Base-by-base conservation (phyloP, 2,888 invertebrate genomes). In the Desoria tigrina region DNA sequence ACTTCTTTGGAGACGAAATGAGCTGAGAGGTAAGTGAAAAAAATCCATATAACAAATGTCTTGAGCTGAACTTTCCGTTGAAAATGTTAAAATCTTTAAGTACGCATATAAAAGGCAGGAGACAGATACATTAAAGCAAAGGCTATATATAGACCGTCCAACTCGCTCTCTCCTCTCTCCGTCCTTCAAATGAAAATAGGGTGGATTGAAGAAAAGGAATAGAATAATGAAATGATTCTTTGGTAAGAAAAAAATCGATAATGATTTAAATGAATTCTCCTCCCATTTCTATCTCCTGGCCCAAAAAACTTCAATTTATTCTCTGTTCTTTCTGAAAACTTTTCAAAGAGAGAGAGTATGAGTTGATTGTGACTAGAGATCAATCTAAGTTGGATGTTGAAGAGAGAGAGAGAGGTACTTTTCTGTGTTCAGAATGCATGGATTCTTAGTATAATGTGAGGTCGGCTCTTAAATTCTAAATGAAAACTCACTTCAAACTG, bases 171-270 rank as follows among this genome's bases (percentile, higher is more conserved):
- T 32, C 24, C 9, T 21, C 51, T 51, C 51, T 23, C 21, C 51
- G 14, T 51, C 51, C 7, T 51, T 26, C 23, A 26, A 51, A 51
- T 51, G 51, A 51, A 26, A 51, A 26, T 21, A 63, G 63, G 54
- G 59, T 59, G 58, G 55, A 59, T 59, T 54, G 66, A 66, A 62
- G 32, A 66, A 62, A 62, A 63, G 60, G 63, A 60, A 60, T 67
- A 26, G 51, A 67, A 67, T 67, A 63, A 67, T 61, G 56, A 63
- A 63, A 62, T 62, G 61, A 66, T 66, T 66, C 66, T 63, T 60
- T 60, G 51, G 51, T 64, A 64, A 62, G n/a, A n/a, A 61, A 63
- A 64, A 68, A 68, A 68, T 68, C 68, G 61, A 68, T 68, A 68
- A 64, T 68, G 68, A 64, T 64, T 68, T 64, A 68, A 68, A 68